phyloP scores from a whole-genome alignment of 2,797 vertebrate genomes.

The Macropus fuliginosus region DNA sequence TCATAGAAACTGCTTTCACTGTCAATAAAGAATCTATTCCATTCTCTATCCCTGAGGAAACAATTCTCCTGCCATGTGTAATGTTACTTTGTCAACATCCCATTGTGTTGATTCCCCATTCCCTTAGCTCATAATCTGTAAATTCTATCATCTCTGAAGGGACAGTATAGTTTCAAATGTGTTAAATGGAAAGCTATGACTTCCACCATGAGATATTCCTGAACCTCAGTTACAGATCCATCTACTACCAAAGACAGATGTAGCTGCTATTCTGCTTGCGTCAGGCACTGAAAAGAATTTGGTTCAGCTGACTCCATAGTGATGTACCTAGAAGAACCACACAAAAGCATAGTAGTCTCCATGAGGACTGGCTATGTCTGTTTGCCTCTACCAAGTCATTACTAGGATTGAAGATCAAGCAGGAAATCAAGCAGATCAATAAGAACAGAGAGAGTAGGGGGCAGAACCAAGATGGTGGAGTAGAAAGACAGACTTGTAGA shows the following conservation, averaged over 20 bases:
- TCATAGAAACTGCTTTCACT: not conserved
- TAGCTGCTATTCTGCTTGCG: no score
- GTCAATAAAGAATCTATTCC: not conserved
- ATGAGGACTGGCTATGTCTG: not conserved
- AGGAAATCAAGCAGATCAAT: not conserved
- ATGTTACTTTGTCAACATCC: not conserved
- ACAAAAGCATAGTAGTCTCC: not conserved
- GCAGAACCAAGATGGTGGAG: no score
- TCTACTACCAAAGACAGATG: not conserved
- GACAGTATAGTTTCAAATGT: not conserved
- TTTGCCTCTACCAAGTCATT: not conserved
- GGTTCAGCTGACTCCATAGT: not conserved
- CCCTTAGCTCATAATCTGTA: not conserved
- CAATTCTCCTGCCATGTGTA: not conserved
- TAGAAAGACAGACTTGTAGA: no score
- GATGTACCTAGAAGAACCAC: not conserved
- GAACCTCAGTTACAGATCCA: not conserved
- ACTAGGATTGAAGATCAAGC: not conserved
- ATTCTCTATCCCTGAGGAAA: not conserved
- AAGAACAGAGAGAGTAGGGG: no score
- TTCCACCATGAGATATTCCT: not conserved
- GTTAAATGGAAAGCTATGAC: not conserved
- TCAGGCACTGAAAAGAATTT: not conserved
- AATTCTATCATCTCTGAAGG: not conserved
- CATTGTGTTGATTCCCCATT: not conserved